A percentile compares a stretch with the other conserved stretches of the same genome.
Evolutionary conservation across 2,113 vertebrate species (phyloP).

Genomic region (Scomber colias): DNA sequence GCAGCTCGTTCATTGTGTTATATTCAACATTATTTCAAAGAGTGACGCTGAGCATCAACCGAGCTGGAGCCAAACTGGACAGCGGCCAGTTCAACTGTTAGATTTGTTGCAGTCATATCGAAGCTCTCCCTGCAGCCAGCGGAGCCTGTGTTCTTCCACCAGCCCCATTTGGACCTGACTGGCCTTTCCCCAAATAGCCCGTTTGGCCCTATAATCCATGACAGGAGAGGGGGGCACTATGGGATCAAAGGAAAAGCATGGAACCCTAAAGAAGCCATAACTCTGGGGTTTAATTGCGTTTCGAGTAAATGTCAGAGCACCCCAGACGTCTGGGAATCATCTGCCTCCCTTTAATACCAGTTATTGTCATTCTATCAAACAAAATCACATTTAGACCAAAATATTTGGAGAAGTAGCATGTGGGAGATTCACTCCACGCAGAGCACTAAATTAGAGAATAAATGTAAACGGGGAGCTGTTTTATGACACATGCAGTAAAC

Average conservation of each 20-base stretch:
- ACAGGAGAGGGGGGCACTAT: conserved; percentile 63
- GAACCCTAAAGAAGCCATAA: conserved; percentile 79
- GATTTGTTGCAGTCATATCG: conserved; percentile 72
- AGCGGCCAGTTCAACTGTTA: conserved; percentile 57
- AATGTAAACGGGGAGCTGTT: conserved; percentile 77
- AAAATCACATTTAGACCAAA: conserved; percentile 82
- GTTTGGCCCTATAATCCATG: conserved; percentile 75
- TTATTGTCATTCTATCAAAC: conserved; percentile 84
- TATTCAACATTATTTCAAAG: conserved; percentile 53
- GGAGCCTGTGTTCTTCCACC: conserved; percentile 72
- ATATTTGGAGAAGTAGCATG: conserved; percentile 80
- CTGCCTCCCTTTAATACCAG: conserved; percentile 77
- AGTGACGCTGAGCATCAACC: conserved; percentile 35
- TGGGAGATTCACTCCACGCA: conserved; percentile 64
- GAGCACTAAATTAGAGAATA: conserved; percentile 77
- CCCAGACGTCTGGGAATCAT: conserved; percentile 81
- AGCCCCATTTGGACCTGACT: conserved; percentile 73
- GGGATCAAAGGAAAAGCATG: conserved; percentile 73
- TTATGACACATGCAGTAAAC: conserved; percentile 76
- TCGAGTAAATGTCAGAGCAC: conserved; percentile 82
- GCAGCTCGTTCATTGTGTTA: conserved; percentile 30
- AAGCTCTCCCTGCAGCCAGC: conserved; percentile 53
- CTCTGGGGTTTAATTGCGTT: conserved; percentile 81
- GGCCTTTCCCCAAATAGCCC: conserved; percentile 75
- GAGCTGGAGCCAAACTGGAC: conserved; percentile 54